Evolutionary conservation across 2,797 vertebrate species (phyloP).

Genomic region (Tinamus major): DNA sequence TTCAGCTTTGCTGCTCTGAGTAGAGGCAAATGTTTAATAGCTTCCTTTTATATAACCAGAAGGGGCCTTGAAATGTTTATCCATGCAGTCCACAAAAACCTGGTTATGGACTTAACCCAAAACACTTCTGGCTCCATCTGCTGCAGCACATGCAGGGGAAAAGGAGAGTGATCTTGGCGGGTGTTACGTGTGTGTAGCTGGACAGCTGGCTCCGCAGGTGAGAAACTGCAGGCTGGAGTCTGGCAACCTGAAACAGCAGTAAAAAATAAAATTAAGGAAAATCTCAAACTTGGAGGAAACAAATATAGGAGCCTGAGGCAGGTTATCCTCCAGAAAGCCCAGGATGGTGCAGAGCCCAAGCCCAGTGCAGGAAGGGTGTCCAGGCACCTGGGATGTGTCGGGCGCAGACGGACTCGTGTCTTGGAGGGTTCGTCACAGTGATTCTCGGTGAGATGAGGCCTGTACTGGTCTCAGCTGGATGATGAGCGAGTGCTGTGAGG

Average conservation of each 20-base stretch:
- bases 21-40: slow-evolving; percentile 30
- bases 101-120: slow-evolving; percentile 47
- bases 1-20: background rate
- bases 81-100: slow-evolving; percentile 38
- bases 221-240: background rate
- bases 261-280: background rate
- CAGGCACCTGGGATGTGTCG: background rate
- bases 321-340: background rate
- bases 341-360: background rate
- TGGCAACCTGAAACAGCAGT: background rate
- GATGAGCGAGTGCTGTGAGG: background rate
- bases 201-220: background rate
- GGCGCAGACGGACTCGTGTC: slow-evolving; percentile 1
- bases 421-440: slow-evolving; percentile 1
- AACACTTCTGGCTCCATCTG: slow-evolving; percentile 34
- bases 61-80: slow-evolving; percentile 38
- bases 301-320: background rate
- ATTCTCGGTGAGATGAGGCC: slow-evolving; percentile 25
- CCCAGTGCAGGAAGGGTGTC: background rate
- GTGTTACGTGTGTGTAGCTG: background rate
- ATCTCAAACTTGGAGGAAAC: background rate
- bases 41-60: slow-evolving; percentile 55
- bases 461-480: background rate
- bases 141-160: slow-evolving; percentile 1
- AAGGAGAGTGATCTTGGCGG: background rate